Evolutionary conservation across 1,140 invertebrate genomes (phyloP).

Genomic region (Hycleus phaleratus): DNA sequence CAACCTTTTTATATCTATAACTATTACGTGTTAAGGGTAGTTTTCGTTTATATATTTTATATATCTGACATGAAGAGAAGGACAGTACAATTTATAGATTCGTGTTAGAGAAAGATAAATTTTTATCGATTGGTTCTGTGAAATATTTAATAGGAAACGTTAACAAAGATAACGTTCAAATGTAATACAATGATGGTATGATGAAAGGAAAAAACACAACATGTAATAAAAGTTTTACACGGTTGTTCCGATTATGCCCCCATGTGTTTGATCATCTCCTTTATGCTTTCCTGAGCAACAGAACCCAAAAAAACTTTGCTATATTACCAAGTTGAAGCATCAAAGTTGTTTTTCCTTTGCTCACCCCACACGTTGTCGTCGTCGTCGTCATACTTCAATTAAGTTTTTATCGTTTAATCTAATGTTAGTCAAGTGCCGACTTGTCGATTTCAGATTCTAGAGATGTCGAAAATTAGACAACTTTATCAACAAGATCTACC

Average conservation of each 20-base stretch:
- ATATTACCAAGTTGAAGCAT: too few relatives aligned
- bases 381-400: too few relatives aligned
- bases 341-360: too few relatives aligned
- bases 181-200: conserved; percentile 4
- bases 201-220: conserved; percentile 4
- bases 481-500: too few relatives aligned
- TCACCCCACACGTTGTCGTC: too few relatives aligned
- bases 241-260: neutral
- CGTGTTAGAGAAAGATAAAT: conserved; percentile 5
- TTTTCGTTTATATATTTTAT: neutral
- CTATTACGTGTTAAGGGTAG: neutral
- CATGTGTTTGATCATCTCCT: too few relatives aligned
- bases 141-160: conserved; percentile 13
- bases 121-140: neutral
- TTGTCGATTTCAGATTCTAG: too few relatives aligned
- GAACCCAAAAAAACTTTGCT: too few relatives aligned
- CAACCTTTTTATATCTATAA: neutral
- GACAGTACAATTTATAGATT: neutral
- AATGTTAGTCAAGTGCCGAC: too few relatives aligned
- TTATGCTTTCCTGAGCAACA: too few relatives aligned
- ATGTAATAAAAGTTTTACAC: conserved; percentile 10
- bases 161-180: conserved; percentile 3
- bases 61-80: neutral
- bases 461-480: too few relatives aligned
- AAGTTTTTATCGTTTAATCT: too few relatives aligned